Conservation (phyloP, 1,140 invertebrate species). For the Portunus trituberculatus region DNA sequence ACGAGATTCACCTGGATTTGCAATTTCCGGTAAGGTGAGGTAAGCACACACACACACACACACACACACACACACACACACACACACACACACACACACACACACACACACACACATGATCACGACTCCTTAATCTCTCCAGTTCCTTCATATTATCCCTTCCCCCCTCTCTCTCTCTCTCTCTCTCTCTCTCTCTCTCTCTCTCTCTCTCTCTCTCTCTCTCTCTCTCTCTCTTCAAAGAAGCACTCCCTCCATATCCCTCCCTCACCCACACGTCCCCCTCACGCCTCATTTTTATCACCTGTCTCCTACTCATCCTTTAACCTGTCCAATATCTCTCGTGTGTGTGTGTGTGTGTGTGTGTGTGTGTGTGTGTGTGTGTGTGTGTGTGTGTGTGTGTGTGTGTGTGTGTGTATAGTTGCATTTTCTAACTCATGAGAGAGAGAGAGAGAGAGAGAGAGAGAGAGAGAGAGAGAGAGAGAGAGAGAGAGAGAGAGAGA, state of each 20-base stretch:
- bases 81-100: not conserved
- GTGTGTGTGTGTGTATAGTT: not conserved
- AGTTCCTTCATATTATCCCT: too few species aligned
- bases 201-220: not conserved
- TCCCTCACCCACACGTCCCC: not conserved
- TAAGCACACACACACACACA: not conserved
- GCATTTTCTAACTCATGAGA: not conserved
- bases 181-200: not conserved
- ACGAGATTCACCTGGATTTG: not conserved
- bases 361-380: slow-evolving; percentile 30
- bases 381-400: slow-evolving; percentile 40
- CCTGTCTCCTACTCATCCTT: not conserved
- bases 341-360: slow-evolving; percentile 36
- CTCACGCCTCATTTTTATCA: not conserved
- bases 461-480: slow-evolving; percentile 46
- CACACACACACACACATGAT: slow-evolving; percentile 16
- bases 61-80: slow-evolving; percentile 36
- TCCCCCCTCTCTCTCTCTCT: not conserved
- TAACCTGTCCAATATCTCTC: not conserved
- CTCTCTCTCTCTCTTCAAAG: not conserved
- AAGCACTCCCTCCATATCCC: not conserved
- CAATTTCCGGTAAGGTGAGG: slow-evolving; percentile 2
- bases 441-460: slow-evolving; percentile 32
- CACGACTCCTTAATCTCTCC: too few species aligned
- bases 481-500: slow-evolving; percentile 54